Conservation (phyloP, 2,888 invertebrate genomes). For the Leucania comma region DNA sequence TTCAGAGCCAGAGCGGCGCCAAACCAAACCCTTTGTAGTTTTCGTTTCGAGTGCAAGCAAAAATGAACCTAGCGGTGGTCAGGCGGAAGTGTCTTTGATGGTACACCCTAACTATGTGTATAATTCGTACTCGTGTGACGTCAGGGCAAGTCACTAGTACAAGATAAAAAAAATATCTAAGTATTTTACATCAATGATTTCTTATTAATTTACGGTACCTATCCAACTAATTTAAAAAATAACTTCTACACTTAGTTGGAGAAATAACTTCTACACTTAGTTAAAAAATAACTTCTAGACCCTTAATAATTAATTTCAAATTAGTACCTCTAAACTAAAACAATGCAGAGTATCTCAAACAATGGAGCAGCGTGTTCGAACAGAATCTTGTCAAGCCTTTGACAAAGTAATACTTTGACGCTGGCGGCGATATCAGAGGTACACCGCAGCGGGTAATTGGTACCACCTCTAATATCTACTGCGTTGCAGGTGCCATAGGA, state of each 20-base stretch:
- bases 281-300: slow-evolving; percentile 17
- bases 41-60: no score
- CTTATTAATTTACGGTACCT: neutral
- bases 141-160: no score
- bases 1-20: no score
- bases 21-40: no score
- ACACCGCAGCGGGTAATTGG: slow-evolving; percentile 25
- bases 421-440: slow-evolving; percentile 22
- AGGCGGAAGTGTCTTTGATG: no score
- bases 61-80: no score
- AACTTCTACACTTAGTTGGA: no score
- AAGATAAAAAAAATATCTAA: no score
- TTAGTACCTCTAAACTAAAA: slow-evolving; percentile 20
- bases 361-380: slow-evolving; percentile 11
- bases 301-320: slow-evolving; percentile 12
- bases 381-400: slow-evolving; percentile 31
- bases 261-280: no score
- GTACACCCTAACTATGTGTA: no score
- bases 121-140: neutral
- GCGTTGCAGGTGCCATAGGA: slow-evolving; percentile 9
- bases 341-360: slow-evolving; percentile 23
- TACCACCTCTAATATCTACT: neutral
- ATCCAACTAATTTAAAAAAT: no score
- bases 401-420: slow-evolving; percentile 23
- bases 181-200: neutral